Evolutionary conservation across 1,140 invertebrate species (phyloP).

Genomic region (Galendromus occidentalis): DNA sequence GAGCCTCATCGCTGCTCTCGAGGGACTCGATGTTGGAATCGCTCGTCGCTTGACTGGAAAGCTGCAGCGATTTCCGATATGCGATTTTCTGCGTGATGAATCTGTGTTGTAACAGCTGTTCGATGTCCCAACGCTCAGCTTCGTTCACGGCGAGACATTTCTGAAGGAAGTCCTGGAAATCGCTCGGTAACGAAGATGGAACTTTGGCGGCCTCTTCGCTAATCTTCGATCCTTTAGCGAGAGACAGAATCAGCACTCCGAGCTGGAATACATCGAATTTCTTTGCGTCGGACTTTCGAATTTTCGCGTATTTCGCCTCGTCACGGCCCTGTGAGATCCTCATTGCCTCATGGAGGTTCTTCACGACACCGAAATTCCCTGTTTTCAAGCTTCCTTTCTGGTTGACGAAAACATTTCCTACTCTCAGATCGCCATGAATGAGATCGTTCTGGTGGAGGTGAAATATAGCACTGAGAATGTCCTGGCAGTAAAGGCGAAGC

Average conservation of each 20-base stretch:
- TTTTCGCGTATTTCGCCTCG: slow-evolving; percentile 31
- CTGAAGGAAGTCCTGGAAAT: slow-evolving; percentile 46
- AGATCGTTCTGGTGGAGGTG: slow-evolving; percentile 55
- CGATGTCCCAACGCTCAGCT: slow-evolving; percentile 42
- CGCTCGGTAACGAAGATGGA: slow-evolving; percentile 31
- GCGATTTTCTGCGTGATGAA: slow-evolving; percentile 21
- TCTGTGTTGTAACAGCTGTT: slow-evolving; percentile 38
- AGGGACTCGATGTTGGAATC: slow-evolving; percentile 16
- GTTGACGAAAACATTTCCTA: slow-evolving; percentile 43
- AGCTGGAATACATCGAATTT: slow-evolving; percentile 49
- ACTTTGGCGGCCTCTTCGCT: slow-evolving; percentile 33
- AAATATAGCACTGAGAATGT: slow-evolving; percentile 42
- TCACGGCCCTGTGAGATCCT: slow-evolving; percentile 19
- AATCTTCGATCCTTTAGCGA: slow-evolving; percentile 29
- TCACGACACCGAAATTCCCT: slow-evolving; percentile 49
- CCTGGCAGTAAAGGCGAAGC: slow-evolving; percentile 39
- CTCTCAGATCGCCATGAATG: slow-evolving; percentile 48
- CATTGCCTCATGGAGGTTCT: slow-evolving; percentile 35
- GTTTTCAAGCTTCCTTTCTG: slow-evolving; percentile 30
- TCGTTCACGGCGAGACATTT: slow-evolving; percentile 44
- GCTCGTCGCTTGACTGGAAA: slow-evolving; percentile 16
- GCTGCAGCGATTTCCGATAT: slow-evolving; percentile 12
- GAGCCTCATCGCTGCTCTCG: neutral
- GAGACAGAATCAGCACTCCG: slow-evolving; percentile 27
- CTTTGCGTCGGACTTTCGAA: slow-evolving; percentile 39